Base-by-base conservation (phyloP, 2,888 invertebrate genomes). In the Nipponacmea schrenckii region DNA sequence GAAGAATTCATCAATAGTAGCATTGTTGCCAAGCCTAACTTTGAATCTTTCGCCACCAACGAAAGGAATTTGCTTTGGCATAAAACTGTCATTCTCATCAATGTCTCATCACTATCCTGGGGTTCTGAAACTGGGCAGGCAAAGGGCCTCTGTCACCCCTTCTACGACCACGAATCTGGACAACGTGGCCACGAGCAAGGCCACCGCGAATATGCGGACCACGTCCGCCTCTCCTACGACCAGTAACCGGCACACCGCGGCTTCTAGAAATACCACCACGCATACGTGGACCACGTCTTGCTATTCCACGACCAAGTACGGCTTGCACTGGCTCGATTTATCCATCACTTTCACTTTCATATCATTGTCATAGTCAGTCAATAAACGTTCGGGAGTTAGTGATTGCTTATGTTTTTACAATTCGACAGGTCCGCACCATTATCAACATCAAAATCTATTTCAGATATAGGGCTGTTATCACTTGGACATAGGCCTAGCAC, bases 1-100 rank as follows among this genome's bases (percentile, higher is more conserved):
- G 15, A 64, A 70, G 50, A 50, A 50, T n/a, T 50, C 10, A 20
- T 50, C 50, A 50, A 50, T 50, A 50, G n/a, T 50, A 50, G 50
- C 50, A 50, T 50, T n/a, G 50, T 50, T 17, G 14, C 50, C 8
- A 50, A 14, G 15, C 17, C 46, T 48, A 48, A 48, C 48, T 4
- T 48, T 48, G n/a, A 48, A 17, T 48, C 48, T 48, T n/a, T 48
- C 48, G 12, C 48, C 48, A 48, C 48, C 48, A 12, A 0, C 15
- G 15, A 48, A 48, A 17, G 48, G 48, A 48, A 48, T 48, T 48
- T 48, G 48, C n/a, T 48, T 48, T 12, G 48, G 12, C n/a, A 14
- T 48, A 48, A 17, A 48, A 12, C 48, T 48, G 48, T 48, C 48
- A 12, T 48, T 48, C 48, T 48, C 15, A 48, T 48, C 14, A 14